Evolutionary conservation across 1,140 invertebrate genomes (phyloP), one percentile per base, ranked within the genome.

Genomic region (Nixonia krombeini): DNA sequence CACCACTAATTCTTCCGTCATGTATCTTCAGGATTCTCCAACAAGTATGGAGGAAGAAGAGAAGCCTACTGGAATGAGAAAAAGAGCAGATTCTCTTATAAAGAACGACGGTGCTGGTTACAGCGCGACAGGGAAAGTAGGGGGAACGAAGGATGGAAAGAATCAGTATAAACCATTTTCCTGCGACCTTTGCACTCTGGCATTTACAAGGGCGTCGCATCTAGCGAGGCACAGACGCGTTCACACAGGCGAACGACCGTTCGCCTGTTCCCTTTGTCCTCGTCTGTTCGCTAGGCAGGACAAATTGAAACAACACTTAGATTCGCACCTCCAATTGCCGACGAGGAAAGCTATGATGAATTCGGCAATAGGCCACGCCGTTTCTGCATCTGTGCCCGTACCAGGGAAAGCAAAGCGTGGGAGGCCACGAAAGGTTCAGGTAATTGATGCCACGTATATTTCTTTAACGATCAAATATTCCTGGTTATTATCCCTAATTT

Each of bases 201-300:
- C 87, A 12, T 89, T 89, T 42, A 87, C 87, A 0, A 71, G 87
- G 50, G 90, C 89, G n/a, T 91, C 91, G 44, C 93, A 94, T 72
- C 82, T 94, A 1, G 89, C 91, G 21, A 87, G 92, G 44, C 93
- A 94, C 75, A 84, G 92, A 47, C 85, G 92, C 25, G 85, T 88
- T 7, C 89, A 90, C 65, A 88, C 87, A 1, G 89, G 88, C 0
- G 86, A 88, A 51, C 83, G 87, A 51, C 88, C 88, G 0, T 89
- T 87, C 69, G 77, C 80, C 4, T 90, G 89, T 47, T 80, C 78
- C 16, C 69, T 86, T n/a, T 90, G 89, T 75, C 86, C 88, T 1
- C 88, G 90, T 47, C 86, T 88, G 67, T 94, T 94, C 80, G 89
- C 90, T 0, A 75, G 87, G 4, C 86, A 87, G 45, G 87, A 87